These are phyloP conservation scores for Trichonephila clavipes DNA, from an alignment of 1,140 invertebrate genomes.

Conservation along the genomic window DNA sequence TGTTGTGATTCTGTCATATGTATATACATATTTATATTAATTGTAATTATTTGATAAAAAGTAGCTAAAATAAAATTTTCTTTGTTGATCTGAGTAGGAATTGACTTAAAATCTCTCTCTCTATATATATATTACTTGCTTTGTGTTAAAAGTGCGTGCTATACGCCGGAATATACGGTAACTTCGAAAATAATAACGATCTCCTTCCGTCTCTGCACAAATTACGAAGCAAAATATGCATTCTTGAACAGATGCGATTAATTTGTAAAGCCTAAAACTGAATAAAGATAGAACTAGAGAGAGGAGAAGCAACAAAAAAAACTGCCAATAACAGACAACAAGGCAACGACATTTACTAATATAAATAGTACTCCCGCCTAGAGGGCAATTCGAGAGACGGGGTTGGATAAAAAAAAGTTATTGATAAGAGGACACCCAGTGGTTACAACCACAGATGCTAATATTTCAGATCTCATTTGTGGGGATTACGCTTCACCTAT, in stretches of 20 bases:
- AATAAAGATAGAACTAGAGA: background rate
- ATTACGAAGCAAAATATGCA: no score
- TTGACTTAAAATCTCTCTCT: no score
- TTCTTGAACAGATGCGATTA: background rate
- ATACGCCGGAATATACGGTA: no score
- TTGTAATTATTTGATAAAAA: no score
- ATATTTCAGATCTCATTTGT: background rate
- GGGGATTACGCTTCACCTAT: conserved; percentile 27
- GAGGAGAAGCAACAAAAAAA: background rate
- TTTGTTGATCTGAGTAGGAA: no score
- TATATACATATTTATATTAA: no score
- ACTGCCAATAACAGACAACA: background rate
- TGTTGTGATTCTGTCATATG: no score
- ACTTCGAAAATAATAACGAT: no score
- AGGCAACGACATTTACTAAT: background rate
- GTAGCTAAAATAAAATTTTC: no score
- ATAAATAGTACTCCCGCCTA: background rate
- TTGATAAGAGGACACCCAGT: background rate
- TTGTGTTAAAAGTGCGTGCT: no score
- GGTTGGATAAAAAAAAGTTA: background rate
- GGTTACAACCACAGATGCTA: conserved; percentile 27
- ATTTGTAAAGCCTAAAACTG: background rate
- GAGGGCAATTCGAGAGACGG: background rate
- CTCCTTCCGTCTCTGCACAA: no score
- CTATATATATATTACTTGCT: no score